A percentile compares a stretch with the other conserved stretches of the same genome.
Conservation (phyloP, 2,797 vertebrate species). For the Gymnoscopelus microlampas region DNA sequence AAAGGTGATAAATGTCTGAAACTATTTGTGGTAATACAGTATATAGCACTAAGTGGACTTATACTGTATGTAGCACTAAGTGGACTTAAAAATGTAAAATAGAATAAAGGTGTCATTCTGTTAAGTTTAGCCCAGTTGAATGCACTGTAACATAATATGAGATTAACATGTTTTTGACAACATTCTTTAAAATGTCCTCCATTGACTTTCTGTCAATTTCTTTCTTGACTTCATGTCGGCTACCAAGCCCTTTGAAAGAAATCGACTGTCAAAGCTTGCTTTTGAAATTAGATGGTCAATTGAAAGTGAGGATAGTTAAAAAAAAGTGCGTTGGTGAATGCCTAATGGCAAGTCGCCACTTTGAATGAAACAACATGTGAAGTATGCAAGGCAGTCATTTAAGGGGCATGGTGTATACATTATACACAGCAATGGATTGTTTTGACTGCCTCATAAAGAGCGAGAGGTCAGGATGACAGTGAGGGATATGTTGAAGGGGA, state of each 20-base stretch:
- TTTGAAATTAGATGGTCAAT: slow-evolving; percentile 32
- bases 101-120: slow-evolving; percentile 26
- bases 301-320: slow-evolving; percentile 65
- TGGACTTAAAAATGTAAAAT: slow-evolving; percentile 27
- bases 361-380: slow-evolving; percentile 22
- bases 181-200: slow-evolving; percentile 41
- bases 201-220: slow-evolving; percentile 22
- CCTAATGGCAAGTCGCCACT: slow-evolving; percentile 21
- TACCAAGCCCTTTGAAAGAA: slow-evolving; percentile 8
- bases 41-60: slow-evolving; percentile 24
- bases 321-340: slow-evolving; percentile 54
- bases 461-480: slow-evolving; percentile 50
- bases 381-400: slow-evolving; percentile 1
- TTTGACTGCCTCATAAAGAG: slow-evolving; percentile 33
- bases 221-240: slow-evolving; percentile 14
- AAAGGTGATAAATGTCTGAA: slow-evolving; percentile 42
- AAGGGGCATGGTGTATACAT: slow-evolving; percentile 20
- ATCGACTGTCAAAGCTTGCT: slow-evolving; percentile 53
- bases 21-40: slow-evolving; percentile 31
- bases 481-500: slow-evolving; percentile 47
- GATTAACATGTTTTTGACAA: slow-evolving; percentile 37
- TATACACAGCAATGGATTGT: slow-evolving; percentile 37
- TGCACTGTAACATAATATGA: slow-evolving; percentile 46
- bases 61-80: slow-evolving; percentile 12
- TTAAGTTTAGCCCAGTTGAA: slow-evolving; percentile 35